Percentiles rank a stretch among this genome's conserved stretches.
Conservation (phyloP, 2,113 vertebrate species). For the Nymphicus hollandicus region DNA sequence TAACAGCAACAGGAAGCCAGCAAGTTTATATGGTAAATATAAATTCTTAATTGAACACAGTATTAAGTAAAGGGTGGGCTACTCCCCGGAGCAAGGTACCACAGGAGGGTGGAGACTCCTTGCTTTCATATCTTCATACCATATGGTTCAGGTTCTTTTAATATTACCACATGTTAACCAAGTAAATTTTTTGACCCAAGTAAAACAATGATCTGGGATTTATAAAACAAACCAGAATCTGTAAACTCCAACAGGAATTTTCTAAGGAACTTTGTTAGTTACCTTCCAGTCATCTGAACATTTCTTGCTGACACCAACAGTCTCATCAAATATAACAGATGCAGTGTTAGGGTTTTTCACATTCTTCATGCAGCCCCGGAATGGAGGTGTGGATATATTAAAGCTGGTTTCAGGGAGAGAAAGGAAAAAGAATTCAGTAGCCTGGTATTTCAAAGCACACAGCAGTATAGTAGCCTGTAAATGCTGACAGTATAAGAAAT, state of each 20-base stretch:
- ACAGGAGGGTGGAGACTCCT: neutral
- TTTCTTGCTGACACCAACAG: conserved; percentile 85
- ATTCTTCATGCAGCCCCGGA: conserved; percentile 85
- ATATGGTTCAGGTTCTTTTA: neutral
- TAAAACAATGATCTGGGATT: neutral
- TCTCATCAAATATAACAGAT: conserved; percentile 62
- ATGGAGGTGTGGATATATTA: conserved; percentile 82
- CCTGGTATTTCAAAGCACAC: neutral
- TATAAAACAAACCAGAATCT: neutral
- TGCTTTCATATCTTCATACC: neutral
- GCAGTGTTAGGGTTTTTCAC: conserved; percentile 55
- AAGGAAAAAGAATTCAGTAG: neutral
- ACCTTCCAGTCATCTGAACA: conserved; percentile 85
- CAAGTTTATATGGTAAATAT: neutral
- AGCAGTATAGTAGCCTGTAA: neutral
- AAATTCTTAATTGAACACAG: neutral
- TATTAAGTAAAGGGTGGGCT: neutral
- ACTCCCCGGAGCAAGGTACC: neutral
- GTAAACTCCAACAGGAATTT: neutral
- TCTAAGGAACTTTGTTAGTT: conserved; percentile 2
- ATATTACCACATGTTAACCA: neutral
- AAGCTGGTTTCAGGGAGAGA: conserved; percentile 65
- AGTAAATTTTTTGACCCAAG: neutral
- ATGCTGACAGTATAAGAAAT: neutral
- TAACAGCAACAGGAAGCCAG: neutral